Evolutionary conservation across 2,797 vertebrate species (phyloP).

Genomic region (Luscinia luscinia): DNA sequence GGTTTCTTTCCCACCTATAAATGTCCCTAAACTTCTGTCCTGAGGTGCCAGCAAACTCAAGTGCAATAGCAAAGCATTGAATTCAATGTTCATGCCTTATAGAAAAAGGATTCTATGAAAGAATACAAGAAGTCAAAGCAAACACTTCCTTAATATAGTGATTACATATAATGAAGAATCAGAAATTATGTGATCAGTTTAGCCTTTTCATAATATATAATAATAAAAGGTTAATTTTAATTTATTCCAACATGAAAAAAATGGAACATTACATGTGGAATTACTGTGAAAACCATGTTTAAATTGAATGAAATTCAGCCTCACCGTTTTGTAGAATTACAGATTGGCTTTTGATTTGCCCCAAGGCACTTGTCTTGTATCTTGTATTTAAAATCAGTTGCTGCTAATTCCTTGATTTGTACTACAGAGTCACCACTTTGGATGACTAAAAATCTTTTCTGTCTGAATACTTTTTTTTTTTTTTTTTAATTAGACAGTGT

Average conservation of each 20-base stretch:
- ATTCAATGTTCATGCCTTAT: not conserved
- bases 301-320: conserved; percentile 12
- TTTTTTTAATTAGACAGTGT: conserved; percentile 34
- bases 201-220: not conserved
- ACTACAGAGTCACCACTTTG: conserved; percentile 27
- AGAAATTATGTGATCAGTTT: not conserved
- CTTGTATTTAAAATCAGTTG: conserved; percentile 24
- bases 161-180: not conserved
- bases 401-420: conserved; percentile 59
- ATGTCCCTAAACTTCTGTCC: not conserved
- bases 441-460: conserved; percentile 52
- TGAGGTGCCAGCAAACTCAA: not conserved
- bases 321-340: not conserved
- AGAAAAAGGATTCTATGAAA: not conserved
- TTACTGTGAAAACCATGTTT: not conserved
- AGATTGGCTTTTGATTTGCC: conserved; percentile 46
- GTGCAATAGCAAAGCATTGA: not conserved
- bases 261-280: not conserved
- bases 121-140: not conserved
- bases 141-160: not conserved
- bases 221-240: not conserved
- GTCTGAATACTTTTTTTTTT: not conserved
- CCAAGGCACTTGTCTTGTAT: conserved; percentile 30
- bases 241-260: not conserved
- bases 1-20: not conserved